A percentile compares a stretch with the other conserved stretches of the same genome.
These are phyloP conservation scores for Axis porcinus DNA, from an alignment of 2,113 vertebrate species.

Conservation along the genomic window DNA sequence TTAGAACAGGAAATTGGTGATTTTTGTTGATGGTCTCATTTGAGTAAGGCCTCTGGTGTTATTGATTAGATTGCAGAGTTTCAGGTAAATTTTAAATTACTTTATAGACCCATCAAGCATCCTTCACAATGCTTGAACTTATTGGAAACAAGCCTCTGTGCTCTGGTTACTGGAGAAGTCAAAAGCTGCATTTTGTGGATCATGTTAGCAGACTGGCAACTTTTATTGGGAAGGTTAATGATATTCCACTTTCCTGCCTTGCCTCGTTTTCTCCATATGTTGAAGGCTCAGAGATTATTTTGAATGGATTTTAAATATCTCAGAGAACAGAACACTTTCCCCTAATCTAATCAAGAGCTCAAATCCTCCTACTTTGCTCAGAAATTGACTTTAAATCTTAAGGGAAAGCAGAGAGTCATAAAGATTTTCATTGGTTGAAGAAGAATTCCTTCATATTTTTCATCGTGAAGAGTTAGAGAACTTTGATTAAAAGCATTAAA, in stretches of 20 bases:
- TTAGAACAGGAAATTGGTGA: neutral
- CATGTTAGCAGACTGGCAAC: neutral
- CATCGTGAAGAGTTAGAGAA: neutral
- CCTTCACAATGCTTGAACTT: neutral
- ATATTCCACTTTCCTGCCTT: neutral
- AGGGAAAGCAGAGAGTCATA: neutral
- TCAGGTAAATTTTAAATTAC: slow-evolving; percentile 28
- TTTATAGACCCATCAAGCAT: neutral
- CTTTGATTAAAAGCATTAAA: neutral
- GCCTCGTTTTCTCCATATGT: neutral
- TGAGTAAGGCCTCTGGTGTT: neutral
- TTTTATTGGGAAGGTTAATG: neutral
- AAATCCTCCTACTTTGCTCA: neutral
- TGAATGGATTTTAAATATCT: slow-evolving; percentile 24
- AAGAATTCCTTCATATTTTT: neutral
- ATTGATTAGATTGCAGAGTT: neutral
- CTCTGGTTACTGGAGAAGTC: neutral
- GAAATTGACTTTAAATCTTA: neutral
- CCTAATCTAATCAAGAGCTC: neutral
- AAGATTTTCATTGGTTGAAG: neutral
- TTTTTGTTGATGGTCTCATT: slow-evolving; percentile 5
- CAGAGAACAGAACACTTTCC: neutral
- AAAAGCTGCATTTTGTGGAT: neutral
- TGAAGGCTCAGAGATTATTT: slow-evolving; percentile 3
- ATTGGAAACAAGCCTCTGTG: neutral